A percentile compares a stretch with the other conserved stretches of the same genome.
phyloP scores from a whole-genome alignment of 1,140 invertebrate species.

The Penaeus indicus region DNA sequence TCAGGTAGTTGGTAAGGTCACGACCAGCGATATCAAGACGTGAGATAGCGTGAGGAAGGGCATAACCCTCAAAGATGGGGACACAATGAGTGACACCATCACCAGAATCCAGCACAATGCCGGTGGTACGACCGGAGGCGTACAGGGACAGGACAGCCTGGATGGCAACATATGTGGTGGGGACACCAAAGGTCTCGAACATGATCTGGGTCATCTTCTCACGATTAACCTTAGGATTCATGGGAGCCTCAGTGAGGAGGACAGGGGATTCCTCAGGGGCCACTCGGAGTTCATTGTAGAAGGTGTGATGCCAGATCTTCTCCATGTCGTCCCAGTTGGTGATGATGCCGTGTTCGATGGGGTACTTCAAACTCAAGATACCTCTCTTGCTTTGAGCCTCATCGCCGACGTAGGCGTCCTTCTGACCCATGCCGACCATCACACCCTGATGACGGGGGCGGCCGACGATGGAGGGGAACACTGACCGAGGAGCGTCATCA shows the following conservation, averaged over 20 bases:
- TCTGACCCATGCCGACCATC: constrained; percentile 97
- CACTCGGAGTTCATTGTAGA: constrained; percentile 95
- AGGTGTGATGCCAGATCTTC: constrained; percentile 96
- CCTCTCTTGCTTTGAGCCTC: constrained; percentile 93
- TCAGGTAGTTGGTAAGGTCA: constrained; percentile 66
- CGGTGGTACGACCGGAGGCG: constrained; percentile 93
- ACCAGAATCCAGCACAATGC: constrained; percentile 78
- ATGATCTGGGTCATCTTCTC: constrained; percentile 19
- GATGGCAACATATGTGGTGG: constrained; percentile 3
- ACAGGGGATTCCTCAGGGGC: constrained; percentile 87
- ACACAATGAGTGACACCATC: constrained; percentile 89
- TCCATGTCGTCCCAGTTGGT: constrained; percentile 98
- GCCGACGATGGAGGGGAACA: constrained; percentile 85
- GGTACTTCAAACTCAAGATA: constrained; percentile 93
- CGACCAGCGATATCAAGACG: constrained; percentile 74
- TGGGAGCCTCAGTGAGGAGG: constrained; percentile 78
- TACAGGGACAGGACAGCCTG: constrained; percentile 90
- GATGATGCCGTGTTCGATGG: constrained; percentile 94
- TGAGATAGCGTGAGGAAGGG: constrained; percentile 69
- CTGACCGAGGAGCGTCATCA: constrained; percentile 4
- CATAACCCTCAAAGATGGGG: constrained; percentile 87
- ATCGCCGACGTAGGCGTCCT: constrained; percentile 90
- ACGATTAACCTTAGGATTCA: constrained; percentile 88
- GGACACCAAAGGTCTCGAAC: constrained; percentile 22
- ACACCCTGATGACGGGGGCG: constrained; percentile 78